Percentiles rank a stretch among this genome's conserved stretches.
Conservation (phyloP, 2,113 vertebrate genomes). For the Pseudolaguvia tuberculata region DNA sequence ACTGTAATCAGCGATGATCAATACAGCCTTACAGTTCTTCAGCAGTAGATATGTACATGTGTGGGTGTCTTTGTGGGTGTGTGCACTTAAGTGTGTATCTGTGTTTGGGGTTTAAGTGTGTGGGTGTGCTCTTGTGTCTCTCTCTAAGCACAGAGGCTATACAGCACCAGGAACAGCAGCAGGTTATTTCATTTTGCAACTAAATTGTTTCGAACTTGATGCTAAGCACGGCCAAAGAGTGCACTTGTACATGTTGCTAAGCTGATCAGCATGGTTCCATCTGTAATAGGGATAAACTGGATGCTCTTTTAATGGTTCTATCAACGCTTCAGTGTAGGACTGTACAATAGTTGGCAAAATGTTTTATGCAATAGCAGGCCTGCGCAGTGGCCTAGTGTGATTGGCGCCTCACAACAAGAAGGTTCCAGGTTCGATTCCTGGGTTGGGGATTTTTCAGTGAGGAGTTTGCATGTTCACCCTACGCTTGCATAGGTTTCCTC, state of each 20-base stretch:
- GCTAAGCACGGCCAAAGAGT: neutral
- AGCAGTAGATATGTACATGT: slow-evolving; percentile 17
- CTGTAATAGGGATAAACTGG: neutral
- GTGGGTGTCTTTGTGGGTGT: slow-evolving; percentile 37
- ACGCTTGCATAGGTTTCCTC: too few relatives aligned
- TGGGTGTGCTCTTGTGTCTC: slow-evolving; percentile 20
- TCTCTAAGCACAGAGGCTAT: neutral
- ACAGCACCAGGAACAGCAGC: slow-evolving; percentile 7
- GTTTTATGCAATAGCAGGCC: too few relatives aligned
- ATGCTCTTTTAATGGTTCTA: too few relatives aligned
- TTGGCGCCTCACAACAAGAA: too few relatives aligned
- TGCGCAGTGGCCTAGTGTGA: too few relatives aligned
- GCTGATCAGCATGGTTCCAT: neutral
- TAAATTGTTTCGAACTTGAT: neutral
- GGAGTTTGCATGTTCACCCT: too few relatives aligned
- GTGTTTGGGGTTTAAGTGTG: slow-evolving; percentile 23
- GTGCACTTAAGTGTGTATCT: slow-evolving; percentile 43
- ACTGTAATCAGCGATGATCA: slow-evolving; percentile 12
- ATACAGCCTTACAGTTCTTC: slow-evolving; percentile 8
- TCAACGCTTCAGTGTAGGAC: too few relatives aligned
- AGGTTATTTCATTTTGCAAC: slow-evolving; percentile 2
- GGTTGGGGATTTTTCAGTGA: too few relatives aligned
- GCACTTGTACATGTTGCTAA: slow-evolving; percentile 6
- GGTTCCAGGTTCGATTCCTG: too few relatives aligned
- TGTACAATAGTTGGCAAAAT: too few relatives aligned